Evolutionary conservation across 2,113 vertebrate species (phyloP).

Genomic region (Pedionomus torquatus): DNA sequence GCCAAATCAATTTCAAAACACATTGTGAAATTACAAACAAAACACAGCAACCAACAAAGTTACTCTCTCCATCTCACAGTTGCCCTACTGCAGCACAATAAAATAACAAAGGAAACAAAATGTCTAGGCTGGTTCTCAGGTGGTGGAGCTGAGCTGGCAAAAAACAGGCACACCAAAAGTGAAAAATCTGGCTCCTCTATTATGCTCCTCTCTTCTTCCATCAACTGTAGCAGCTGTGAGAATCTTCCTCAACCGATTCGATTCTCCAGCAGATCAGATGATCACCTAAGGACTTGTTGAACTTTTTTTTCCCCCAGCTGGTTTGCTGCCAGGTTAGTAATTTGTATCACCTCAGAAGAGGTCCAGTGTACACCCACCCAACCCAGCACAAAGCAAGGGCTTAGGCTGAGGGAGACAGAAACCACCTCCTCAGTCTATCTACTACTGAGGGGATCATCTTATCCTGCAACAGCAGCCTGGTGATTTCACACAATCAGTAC

Average conservation of each 20-base stretch:
- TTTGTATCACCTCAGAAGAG: not conserved
- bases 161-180: not conserved
- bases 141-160: not conserved
- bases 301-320: not conserved
- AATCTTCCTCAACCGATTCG: not conserved
- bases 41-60: not conserved
- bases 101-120: not conserved
- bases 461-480: not conserved
- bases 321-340: not conserved
- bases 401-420: not conserved
- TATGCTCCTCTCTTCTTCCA: not conserved
- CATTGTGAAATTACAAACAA: not conserved
- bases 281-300: not conserved
- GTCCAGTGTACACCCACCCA: not conserved
- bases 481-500: not conserved
- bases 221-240: not conserved
- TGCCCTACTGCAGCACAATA: not conserved
- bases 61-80: not conserved
- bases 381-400: not conserved
- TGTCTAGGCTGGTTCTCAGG: not conserved
- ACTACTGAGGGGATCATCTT: not conserved
- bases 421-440: not conserved
- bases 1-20: not conserved
- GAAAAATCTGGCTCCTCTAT: not conserved
- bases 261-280: not conserved